phyloP scores from a whole-genome alignment of 2,888 invertebrate genomes.

The Leptopilina myrica region DNA sequence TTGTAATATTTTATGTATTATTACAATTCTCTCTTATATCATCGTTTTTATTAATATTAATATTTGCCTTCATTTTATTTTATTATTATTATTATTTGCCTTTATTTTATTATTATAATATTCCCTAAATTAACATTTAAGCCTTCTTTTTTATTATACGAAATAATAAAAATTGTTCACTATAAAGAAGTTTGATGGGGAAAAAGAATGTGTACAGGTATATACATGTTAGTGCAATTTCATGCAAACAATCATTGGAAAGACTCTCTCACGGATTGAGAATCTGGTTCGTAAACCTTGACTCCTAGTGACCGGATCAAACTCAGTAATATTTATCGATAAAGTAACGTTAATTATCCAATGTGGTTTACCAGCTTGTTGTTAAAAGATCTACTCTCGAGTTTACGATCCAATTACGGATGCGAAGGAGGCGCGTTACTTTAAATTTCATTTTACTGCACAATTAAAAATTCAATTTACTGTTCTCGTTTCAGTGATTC shows the following conservation, averaged over 20 bases:
- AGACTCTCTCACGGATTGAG: not conserved
- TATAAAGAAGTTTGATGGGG: no score
- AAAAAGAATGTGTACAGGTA: no score
- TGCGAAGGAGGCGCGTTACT: conserved; percentile 32
- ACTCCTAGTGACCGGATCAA: conserved; percentile 33
- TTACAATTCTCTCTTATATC: no score
- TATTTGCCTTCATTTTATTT: no score
- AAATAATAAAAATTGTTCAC: no score
- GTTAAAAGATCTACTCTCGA: conserved; percentile 10
- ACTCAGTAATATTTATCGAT: conserved; percentile 37
- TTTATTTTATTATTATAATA: no score
- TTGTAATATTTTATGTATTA: no score
- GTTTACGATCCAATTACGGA: conserved; percentile 40
- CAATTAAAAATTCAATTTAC: conserved; percentile 40
- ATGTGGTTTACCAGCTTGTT: conserved; percentile 33
- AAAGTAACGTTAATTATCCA: conserved; percentile 40
- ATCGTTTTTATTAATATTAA: no score
- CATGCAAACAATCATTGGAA: conserved; percentile 1
- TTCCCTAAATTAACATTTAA: no score
- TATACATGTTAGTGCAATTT: not conserved
- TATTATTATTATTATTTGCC: no score
- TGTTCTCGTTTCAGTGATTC: conserved; percentile 37
- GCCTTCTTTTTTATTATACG: no score
- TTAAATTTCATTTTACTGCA: conserved; percentile 37
- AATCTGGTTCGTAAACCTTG: conserved; percentile 35